These are phyloP conservation scores for Pterophyllum scalare DNA, from an alignment of 2,113 vertebrate species.

Conservation along the genomic window DNA sequence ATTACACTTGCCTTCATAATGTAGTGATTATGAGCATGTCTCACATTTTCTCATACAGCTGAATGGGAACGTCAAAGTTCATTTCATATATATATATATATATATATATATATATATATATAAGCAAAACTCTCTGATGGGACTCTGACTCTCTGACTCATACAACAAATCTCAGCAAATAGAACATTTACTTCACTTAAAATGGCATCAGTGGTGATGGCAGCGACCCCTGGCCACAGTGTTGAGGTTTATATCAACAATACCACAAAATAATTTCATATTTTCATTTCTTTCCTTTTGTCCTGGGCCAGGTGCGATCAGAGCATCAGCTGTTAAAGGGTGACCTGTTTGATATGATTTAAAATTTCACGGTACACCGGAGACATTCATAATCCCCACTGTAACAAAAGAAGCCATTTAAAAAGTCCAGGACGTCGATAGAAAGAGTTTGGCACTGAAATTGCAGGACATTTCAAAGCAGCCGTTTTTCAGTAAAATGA, in stretches of 20 bases:
- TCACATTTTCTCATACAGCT: slow-evolving; percentile 47
- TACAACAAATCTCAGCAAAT: slow-evolving; percentile 60
- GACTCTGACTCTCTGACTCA: slow-evolving; percentile 45
- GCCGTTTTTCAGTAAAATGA: slow-evolving; percentile 63
- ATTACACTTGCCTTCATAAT: slow-evolving; percentile 61
- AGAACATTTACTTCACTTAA: slow-evolving; percentile 61
- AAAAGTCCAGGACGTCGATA: slow-evolving; percentile 60
- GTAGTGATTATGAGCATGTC: slow-evolving; percentile 54
- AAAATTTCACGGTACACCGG: slow-evolving; percentile 43
- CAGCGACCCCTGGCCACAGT: slow-evolving; percentile 43
- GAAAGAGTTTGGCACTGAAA: slow-evolving; percentile 79
- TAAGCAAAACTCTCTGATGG: slow-evolving; percentile 13
- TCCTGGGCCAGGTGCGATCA: slow-evolving; percentile 46
- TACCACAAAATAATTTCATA: slow-evolving; percentile 64
- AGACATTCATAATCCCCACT: slow-evolving; percentile 36
- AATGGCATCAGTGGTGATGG: slow-evolving; percentile 63
- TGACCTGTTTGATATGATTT: slow-evolving; percentile 55
- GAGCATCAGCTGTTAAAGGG: slow-evolving; percentile 57
- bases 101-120: neutral
- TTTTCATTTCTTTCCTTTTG: slow-evolving; percentile 36
- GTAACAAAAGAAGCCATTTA: slow-evolving; percentile 68
- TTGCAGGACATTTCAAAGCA: slow-evolving; percentile 65
- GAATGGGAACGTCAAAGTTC: slow-evolving; percentile 39
- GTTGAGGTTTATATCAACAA: slow-evolving; percentile 37
- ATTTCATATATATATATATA: slow-evolving; percentile 6